Conservation (phyloP, 2,113 vertebrate genomes). For the Melanostigma gelatinosum region DNA sequence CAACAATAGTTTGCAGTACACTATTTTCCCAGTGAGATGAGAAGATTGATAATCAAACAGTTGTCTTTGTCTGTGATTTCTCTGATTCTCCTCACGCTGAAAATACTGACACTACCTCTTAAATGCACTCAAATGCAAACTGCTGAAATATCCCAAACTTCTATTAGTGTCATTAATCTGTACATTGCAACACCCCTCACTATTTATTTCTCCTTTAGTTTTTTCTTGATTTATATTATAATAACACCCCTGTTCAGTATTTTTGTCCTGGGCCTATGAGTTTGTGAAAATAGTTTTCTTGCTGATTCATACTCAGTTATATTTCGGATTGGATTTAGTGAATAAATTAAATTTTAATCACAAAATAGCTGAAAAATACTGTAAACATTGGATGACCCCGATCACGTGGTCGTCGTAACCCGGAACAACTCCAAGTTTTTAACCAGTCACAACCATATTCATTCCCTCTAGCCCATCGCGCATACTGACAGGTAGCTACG, state of each 20-base stretch:
- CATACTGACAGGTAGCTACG: slow-evolving; percentile 78
- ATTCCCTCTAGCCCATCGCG: slow-evolving; percentile 62
- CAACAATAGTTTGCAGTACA: too few species aligned
- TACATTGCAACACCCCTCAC: not conserved
- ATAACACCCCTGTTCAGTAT: not conserved
- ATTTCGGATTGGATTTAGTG: not conserved
- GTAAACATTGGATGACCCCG: slow-evolving; percentile 22
- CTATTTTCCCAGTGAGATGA: too few species aligned
- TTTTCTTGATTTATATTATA: not conserved
- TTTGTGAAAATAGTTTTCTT: not conserved
- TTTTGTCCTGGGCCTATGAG: not conserved
- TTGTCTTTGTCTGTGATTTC: not conserved
- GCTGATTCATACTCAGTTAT: not conserved
- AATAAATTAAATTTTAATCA: not conserved
- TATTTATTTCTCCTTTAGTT: not conserved
- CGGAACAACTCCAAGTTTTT: slow-evolving; percentile 74
- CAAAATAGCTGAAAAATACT: not conserved
- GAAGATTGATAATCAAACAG: not conserved
- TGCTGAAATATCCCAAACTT: not conserved
- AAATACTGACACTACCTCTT: not conserved
- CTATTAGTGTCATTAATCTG: not conserved
- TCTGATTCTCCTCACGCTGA: not conserved
- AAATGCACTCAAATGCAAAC: slow-evolving; percentile 4
- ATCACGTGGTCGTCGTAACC: slow-evolving; percentile 71
- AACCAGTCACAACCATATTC: slow-evolving; percentile 78